phyloP scores from a whole-genome alignment of 2,888 invertebrate species.

The Deilephila porcellus region DNA sequence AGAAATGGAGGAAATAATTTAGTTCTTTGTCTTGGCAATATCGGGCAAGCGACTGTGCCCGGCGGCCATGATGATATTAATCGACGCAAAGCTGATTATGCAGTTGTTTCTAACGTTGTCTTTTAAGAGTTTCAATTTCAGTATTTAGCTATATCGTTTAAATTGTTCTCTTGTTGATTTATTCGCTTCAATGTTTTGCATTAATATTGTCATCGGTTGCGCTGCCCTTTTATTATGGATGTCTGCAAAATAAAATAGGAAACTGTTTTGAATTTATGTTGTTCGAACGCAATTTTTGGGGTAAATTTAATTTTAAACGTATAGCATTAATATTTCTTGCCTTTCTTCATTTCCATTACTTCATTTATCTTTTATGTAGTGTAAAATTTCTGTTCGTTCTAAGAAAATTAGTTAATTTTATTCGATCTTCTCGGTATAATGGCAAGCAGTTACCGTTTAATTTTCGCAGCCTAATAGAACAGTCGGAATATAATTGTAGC shows the following conservation, averaged over 20 bases:
- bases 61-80: slow-evolving; percentile 76
- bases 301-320: background rate
- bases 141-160: slow-evolving; percentile 48
- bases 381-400: slow-evolving; percentile 4
- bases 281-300: too few species aligned
- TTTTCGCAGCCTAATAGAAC: background rate
- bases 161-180: slow-evolving; percentile 39
- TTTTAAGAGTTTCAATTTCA: slow-evolving; percentile 64
- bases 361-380: slow-evolving; percentile 1
- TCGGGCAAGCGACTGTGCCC: slow-evolving; percentile 60
- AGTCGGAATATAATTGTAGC: background rate
- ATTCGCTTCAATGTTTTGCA: slow-evolving; percentile 27
- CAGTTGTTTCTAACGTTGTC: slow-evolving; percentile 67
- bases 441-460: background rate
- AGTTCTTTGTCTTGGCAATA: slow-evolving; percentile 79
- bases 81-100: slow-evolving; percentile 81
- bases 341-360: too few species aligned
- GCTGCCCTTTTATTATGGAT: background rate
- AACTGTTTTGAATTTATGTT: too few species aligned
- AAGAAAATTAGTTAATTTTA: slow-evolving; percentile 17
- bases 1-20: slow-evolving; percentile 79
- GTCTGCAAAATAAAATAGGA: background rate
- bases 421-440: slow-evolving; percentile 9
- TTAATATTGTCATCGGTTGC: background rate
- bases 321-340: too few species aligned